Conservation (phyloP, 92 coral and sea anemone genomes). For the Epizoanthus illoricatus region DNA sequence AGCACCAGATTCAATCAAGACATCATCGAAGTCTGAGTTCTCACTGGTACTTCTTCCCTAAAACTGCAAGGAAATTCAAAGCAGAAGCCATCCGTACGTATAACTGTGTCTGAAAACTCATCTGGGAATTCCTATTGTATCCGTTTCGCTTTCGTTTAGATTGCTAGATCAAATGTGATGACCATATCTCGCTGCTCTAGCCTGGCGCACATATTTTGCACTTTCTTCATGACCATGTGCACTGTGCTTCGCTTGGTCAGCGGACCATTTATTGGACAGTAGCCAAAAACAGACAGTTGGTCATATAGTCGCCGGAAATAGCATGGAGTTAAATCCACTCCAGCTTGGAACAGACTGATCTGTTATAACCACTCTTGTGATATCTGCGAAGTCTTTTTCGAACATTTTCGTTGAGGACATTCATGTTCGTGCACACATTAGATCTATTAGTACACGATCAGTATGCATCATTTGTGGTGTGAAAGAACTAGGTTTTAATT, state of each 20-base stretch:
- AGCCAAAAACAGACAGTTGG: conserved; percentile 6
- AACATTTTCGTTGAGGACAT: no score
- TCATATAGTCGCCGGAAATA: neutral
- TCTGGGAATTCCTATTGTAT: neutral
- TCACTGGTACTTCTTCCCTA: conserved; percentile 43
- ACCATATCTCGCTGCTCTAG: neutral
- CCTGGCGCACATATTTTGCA: neutral
- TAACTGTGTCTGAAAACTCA: neutral
- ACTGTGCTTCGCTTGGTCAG: conserved; percentile 4
- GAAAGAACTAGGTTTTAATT: neutral
- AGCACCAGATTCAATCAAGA: conserved; percentile 56
- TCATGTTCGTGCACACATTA: neutral
- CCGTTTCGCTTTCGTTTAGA: neutral
- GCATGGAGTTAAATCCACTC: conserved; percentile 10
- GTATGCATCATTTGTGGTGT: neutral
- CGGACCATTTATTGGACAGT: conserved; percentile 9
- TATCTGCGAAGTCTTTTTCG: no score
- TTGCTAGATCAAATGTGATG: conserved; percentile 25
- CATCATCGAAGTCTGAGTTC: conserved; percentile 46
- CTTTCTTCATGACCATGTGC: conserved; percentile 16
- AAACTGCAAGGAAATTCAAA: conserved; percentile 23
- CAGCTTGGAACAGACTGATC: conserved; percentile 17
- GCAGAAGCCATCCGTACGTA: conserved; percentile 45
- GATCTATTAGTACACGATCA: neutral
- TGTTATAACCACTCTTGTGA: conserved; percentile 5